A percentile compares a stretch with the other conserved stretches of the same genome.
These are phyloP conservation scores for Ceratitis capitata DNA, from an alignment of 1,140 invertebrate species.

Conservation along the genomic window DNA sequence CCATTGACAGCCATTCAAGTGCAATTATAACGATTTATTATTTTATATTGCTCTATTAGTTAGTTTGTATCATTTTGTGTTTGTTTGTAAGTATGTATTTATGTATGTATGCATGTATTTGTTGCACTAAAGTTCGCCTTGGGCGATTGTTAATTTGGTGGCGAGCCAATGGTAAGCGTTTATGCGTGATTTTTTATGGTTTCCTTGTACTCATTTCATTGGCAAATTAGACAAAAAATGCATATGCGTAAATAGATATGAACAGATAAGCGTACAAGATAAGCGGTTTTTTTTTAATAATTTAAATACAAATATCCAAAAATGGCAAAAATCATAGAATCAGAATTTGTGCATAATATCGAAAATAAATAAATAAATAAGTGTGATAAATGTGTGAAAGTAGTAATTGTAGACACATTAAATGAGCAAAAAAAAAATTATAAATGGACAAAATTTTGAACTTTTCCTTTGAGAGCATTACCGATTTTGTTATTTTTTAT, in stretches of 20 bases:
- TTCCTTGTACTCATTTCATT: slow-evolving; percentile 23
- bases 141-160: neutral
- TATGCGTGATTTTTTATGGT: slow-evolving; percentile 22
- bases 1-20: neutral
- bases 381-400: no score
- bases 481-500: neutral
- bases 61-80: neutral
- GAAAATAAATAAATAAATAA: no score
- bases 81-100: no score
- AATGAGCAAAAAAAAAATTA: no score
- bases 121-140: neutral
- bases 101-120: no score
- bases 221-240: neutral
- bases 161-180: slow-evolving; percentile 8
- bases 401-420: no score
- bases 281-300: no score
- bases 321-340: no score
- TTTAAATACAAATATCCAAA: no score
- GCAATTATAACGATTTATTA: slow-evolving; percentile 14
- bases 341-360: no score
- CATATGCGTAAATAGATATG: neutral
- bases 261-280: neutral
- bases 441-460: no score
- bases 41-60: neutral
- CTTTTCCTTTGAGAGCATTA: no score